These are phyloP conservation scores for Cranoglanis bouderius DNA, from an alignment of 2,113 vertebrate genomes.

Conservation along the genomic window DNA sequence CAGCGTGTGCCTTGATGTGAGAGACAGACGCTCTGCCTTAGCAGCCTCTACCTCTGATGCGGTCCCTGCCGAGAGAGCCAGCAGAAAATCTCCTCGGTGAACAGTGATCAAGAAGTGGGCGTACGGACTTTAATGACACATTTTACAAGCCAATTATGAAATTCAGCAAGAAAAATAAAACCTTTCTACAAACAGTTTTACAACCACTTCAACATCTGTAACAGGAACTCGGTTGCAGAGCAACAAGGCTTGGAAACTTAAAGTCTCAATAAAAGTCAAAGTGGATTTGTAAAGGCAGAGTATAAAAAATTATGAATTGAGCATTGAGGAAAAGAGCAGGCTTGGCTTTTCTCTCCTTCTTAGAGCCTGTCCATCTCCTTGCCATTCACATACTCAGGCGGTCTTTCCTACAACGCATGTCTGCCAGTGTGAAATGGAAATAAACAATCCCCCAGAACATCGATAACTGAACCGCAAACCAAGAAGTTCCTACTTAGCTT, in stretches of 20 bases:
- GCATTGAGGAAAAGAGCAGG: slow-evolving; percentile 24
- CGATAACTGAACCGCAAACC: slow-evolving; percentile 27
- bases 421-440: slow-evolving; percentile 45
- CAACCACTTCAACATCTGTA: slow-evolving; percentile 24
- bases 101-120: slow-evolving; percentile 47
- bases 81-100: slow-evolving; percentile 28
- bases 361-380: slow-evolving; percentile 35
- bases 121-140: slow-evolving; percentile 44
- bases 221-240: background rate
- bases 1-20: slow-evolving; percentile 26
- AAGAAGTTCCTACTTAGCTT: slow-evolving; percentile 6
- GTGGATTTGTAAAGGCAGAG: slow-evolving; percentile 11
- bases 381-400: slow-evolving; percentile 29
- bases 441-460: slow-evolving; percentile 17
- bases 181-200: slow-evolving; percentile 36
- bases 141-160: slow-evolving; percentile 55
- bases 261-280: slow-evolving; percentile 28
- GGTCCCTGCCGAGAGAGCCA: slow-evolving; percentile 16
- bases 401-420: slow-evolving; percentile 30
- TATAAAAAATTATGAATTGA: slow-evolving; percentile 28
- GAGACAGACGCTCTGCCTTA: slow-evolving; percentile 31
- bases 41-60: slow-evolving; percentile 8
- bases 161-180: slow-evolving; percentile 45
- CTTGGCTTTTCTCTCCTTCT: slow-evolving; percentile 41
- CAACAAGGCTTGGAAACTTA: background rate